A percentile compares a stretch with the other conserved stretches of the same genome.
Evolutionary conservation across 2,888 invertebrate genomes (phyloP).

Genomic region (Meteorus cinctellus): DNA sequence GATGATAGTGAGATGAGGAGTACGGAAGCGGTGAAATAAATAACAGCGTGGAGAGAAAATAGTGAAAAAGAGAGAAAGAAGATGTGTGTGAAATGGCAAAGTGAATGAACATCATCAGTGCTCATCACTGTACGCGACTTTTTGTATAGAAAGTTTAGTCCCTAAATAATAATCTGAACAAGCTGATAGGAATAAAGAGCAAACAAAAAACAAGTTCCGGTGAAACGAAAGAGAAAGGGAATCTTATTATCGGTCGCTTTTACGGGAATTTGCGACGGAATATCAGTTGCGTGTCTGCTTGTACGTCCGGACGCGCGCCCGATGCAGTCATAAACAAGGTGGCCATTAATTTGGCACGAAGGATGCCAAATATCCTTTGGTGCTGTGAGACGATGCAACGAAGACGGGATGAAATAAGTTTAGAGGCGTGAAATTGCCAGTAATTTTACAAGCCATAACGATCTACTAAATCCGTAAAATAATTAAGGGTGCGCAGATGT

Average conservation of each 20-base stretch:
- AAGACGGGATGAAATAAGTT: conserved; percentile 70
- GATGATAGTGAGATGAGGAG: conserved; percentile 49
- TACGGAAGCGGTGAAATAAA: conserved; percentile 43
- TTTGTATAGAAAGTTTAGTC: conserved; percentile 30
- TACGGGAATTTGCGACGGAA: conserved; percentile 68
- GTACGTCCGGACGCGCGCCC: conserved; percentile 48
- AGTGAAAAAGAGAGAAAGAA: conserved; percentile 34
- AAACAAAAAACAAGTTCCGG: neutral
- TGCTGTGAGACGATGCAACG: conserved; percentile 55
- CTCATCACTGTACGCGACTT: neutral
- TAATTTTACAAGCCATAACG: conserved; percentile 74
- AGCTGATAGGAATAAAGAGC: conserved; percentile 29
- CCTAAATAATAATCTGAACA: conserved; percentile 39
- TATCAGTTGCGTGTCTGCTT: conserved; percentile 65
- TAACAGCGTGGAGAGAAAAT: conserved; percentile 40
- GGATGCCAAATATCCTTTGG: conserved; percentile 68
- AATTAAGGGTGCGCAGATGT: conserved; percentile 72
- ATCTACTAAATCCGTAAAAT: conserved; percentile 74
- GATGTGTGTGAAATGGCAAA: conserved; percentile 23
- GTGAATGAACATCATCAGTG: conserved; percentile 27
- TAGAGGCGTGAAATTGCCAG: conserved; percentile 73
- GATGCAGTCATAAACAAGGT: conserved; percentile 70
- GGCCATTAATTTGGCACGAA: conserved; percentile 71
- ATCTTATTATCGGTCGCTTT: conserved; percentile 59
- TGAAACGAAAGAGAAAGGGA: conserved; percentile 21